These are phyloP conservation scores for Luehdorfia chinensis DNA, from an alignment of 1,140 invertebrate species.

Conservation along the genomic window DNA sequence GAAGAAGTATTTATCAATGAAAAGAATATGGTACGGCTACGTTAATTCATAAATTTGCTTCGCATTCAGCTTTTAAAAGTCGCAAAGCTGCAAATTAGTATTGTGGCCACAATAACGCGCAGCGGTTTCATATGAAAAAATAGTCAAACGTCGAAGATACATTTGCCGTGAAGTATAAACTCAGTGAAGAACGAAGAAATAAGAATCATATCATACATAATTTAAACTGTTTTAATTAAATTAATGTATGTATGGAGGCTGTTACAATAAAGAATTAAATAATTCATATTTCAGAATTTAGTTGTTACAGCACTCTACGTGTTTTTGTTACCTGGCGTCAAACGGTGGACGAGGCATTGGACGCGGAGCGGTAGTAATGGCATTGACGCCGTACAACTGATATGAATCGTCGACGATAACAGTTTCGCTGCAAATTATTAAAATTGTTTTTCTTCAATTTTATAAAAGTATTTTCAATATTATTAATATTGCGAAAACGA, in stretches of 20 bases:
- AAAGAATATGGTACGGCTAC: no score
- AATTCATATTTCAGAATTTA: no score
- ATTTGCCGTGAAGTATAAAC: no score
- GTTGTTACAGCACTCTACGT: constrained; percentile 9
- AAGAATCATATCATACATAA: no score
- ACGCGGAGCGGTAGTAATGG: constrained; percentile 60
- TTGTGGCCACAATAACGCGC: constrained; percentile 69
- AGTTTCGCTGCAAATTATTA: constrained; percentile 79
- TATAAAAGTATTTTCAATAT: no score
- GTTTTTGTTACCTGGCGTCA: constrained; percentile 54
- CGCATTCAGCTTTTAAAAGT: constrained; percentile 26
- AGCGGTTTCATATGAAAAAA: constrained; percentile 32
- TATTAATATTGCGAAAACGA: no score
- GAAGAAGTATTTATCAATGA: no score
- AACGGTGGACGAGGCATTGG: constrained; percentile 61
- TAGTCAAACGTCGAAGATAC: no score
- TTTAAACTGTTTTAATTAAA: no score
- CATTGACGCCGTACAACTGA: constrained; percentile 84
- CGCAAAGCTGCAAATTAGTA: constrained; percentile 36
- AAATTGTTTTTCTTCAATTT: not conserved
- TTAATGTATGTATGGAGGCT: no score
- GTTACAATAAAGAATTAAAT: no score
- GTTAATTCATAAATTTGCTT: constrained; percentile 18
- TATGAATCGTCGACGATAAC: constrained; percentile 87
- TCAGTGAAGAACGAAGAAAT: no score